Evolutionary conservation across 37 sponge, comb jelly and placozoan genomes (phyloP).

Genomic region (Eunapius fragilis): DNA sequence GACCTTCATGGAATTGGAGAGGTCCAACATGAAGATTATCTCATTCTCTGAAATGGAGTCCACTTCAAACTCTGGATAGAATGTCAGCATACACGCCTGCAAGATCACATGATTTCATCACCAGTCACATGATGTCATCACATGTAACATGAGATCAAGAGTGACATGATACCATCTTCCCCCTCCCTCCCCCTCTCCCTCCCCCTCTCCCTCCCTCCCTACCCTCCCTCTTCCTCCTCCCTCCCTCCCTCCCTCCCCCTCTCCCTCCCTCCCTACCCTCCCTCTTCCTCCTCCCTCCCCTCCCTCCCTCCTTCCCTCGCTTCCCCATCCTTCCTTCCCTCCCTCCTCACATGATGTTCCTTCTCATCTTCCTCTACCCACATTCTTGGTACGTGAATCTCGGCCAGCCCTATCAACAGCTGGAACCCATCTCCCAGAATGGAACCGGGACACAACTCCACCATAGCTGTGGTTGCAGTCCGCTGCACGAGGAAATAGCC

Average conservation of each 20-base stretch:
- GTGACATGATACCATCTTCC: too few species aligned
- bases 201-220: too few species aligned
- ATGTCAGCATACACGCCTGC: conserved; percentile 98
- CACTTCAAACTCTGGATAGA: conserved; percentile 97
- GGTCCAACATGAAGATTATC: conserved; percentile 86
- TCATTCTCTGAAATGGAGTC: conserved; percentile 67
- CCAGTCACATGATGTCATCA: neutral
- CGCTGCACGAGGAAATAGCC: conserved; percentile 41
- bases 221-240: neutral
- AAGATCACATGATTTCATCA: neutral
- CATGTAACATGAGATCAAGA: neutral
- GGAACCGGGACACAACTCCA: conserved; percentile 72
- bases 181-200: too few species aligned
- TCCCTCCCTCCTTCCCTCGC: too few species aligned
- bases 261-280: neutral
- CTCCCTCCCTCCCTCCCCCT: too few species aligned
- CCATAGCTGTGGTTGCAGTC: conserved; percentile 89
- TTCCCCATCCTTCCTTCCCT: too few species aligned
- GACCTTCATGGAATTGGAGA: conserved; percentile 94
- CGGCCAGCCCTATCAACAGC: conserved; percentile 85
- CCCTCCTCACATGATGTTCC: conserved; percentile 70
- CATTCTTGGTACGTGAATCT: conserved; percentile 98
- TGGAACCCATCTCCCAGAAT: conserved; percentile 83
- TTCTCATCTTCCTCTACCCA: conserved; percentile 93
- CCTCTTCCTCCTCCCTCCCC: too few species aligned